Percentiles rank a stretch among this genome's conserved stretches.
Evolutionary conservation across 2,797 vertebrate genomes (phyloP).

Genomic region (Poeciliopsis gracilis): DNA sequence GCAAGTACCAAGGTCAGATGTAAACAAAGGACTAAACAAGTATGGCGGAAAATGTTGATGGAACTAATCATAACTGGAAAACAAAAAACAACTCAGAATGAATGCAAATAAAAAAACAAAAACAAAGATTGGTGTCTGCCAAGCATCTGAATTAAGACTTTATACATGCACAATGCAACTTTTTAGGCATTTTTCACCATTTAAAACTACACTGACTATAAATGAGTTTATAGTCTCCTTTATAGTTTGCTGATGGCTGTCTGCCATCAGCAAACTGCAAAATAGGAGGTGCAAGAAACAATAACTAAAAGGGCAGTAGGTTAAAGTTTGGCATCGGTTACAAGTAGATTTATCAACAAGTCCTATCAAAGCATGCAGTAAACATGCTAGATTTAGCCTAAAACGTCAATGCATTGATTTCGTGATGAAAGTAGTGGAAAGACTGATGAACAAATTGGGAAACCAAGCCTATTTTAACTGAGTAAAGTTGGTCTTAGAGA

Average conservation of each 20-base stretch:
- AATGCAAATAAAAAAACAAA: background rate
- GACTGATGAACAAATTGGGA: background rate
- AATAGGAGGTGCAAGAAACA: background rate
- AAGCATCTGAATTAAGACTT: background rate
- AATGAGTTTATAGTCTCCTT: too few relatives aligned
- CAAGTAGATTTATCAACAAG: background rate
- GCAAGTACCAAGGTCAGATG: background rate
- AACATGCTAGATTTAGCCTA: background rate
- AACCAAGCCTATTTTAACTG: background rate
- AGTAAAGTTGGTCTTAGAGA: background rate
- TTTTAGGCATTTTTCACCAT: background rate
- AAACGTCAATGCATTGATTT: background rate
- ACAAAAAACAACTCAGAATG: background rate
- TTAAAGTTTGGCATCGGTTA: background rate
- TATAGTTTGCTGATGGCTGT: too few relatives aligned
- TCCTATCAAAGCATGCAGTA: background rate
- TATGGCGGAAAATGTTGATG: background rate
- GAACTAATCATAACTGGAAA: background rate
- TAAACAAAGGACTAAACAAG: background rate
- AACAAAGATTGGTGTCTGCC: background rate
- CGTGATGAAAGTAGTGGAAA: background rate
- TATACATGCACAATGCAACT: background rate
- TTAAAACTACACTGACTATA: background rate
- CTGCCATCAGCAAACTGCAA: background rate
- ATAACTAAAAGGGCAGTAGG: background rate